Conservation (phyloP, 2,888 invertebrate genomes). For the Megaustenia siamemsis region DNA sequence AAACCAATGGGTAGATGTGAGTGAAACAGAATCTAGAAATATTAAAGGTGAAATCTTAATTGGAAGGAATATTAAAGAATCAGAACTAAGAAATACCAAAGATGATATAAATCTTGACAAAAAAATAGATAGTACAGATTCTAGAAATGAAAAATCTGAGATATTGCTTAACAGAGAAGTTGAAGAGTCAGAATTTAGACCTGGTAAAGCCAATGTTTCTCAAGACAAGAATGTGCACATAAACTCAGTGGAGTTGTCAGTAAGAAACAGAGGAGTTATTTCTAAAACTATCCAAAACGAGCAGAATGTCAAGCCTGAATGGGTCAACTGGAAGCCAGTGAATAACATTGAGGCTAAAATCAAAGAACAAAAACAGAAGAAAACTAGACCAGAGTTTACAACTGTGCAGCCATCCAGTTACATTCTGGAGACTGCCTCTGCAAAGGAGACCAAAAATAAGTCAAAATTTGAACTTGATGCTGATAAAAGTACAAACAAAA, state of each 20-base stretch:
- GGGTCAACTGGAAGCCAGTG: constrained; percentile 29
- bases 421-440: neutral
- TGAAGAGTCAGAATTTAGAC: neutral
- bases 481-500: constrained; percentile 6
- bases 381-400: constrained; percentile 4
- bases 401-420: neutral
- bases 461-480: neutral
- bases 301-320: constrained; percentile 22
- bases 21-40: neutral
- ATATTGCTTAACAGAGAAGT: neutral
- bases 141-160: neutral
- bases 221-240: neutral
- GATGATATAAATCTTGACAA: neutral
- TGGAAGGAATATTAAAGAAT: neutral
- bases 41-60: neutral
- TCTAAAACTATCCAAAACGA: neutral
- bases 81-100: neutral
- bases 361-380: neutral
- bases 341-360: constrained; percentile 31
- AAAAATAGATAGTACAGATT: neutral
- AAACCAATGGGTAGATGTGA: neutral
- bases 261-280: neutral
- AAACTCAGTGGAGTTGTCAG: neutral
- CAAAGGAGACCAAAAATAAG: neutral
- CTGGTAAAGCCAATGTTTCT: neutral